phyloP scores from a whole-genome alignment of 2,797 vertebrate genomes.

The Halcyon chelicuti region DNA sequence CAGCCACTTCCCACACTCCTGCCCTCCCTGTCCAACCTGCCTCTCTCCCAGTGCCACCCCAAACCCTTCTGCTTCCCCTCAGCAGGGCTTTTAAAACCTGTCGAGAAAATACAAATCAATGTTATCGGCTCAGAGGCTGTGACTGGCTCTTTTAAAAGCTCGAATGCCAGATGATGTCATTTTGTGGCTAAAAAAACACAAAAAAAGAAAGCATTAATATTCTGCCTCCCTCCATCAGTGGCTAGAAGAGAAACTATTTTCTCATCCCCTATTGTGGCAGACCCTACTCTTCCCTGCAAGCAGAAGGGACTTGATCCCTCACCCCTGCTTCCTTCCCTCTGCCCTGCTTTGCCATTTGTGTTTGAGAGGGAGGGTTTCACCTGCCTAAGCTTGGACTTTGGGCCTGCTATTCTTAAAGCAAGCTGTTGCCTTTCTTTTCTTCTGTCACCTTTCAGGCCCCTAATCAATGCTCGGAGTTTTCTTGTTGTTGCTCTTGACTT shows the following conservation, averaged over 20 bases:
- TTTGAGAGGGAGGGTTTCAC: neutral
- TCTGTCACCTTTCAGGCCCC: neutral
- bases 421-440: neutral
- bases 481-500: neutral
- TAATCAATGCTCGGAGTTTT: neutral
- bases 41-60: accelerated
- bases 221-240: neutral
- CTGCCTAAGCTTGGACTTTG: neutral
- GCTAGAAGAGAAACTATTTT: neutral
- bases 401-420: neutral
- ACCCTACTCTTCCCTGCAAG: neutral
- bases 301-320: neutral
- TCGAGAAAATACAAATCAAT: neutral
- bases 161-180: neutral
- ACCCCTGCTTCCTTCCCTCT: neutral
- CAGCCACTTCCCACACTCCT: neutral
- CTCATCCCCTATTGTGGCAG: neutral
- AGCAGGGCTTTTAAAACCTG: neutral
- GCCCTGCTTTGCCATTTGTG: neutral
- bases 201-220: neutral
- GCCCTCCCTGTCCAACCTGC: neutral
- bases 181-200: neutral
- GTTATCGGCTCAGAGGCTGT: neutral
- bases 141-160: neutral
- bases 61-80: neutral